Base-by-base conservation (phyloP, 2,113 vertebrate species). In the Phyllopteryx taeniolatus region DNA sequence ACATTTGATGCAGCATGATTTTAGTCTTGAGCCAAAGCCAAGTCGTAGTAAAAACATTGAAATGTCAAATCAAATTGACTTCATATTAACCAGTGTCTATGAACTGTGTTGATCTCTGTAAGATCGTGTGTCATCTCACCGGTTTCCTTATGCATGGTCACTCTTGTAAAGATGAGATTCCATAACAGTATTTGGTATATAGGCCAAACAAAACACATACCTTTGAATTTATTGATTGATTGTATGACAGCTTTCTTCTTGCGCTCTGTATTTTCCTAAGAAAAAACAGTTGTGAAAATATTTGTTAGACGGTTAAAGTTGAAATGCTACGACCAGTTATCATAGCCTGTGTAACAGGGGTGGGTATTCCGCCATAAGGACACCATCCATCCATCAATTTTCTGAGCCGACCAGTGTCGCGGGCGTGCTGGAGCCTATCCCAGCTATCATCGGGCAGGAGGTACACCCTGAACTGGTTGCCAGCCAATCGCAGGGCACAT, bases 131-230 rank as follows among this genome's bases (percentile, higher is more conserved):
- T 49, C 8, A 3, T 49, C 47, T 4, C 13, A 49, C 47, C 15
- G 15, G 47, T 49, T 49, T 49, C 47, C 12, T 12, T 15, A 49
- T 53, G 19, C 49, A 6, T 53, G 22, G 11, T 11, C 10, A 31
- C 5, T 59, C 57, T 57, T 57, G n/a, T 57, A 53, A 53, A 6
- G 15, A 6, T 11, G 11, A 27, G 11, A 59, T 61, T 60, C 59
- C 12, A 27, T 33, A 17, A 60, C 2, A 35, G 1, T 7, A 33
- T 61, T 35, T 61, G 14, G 57, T 22, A 44, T 63, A 2, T n/a
- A 43, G 4, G 33, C 3, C 14, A 60, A 43, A 70, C 42, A 70
- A 35, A 59, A 54, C 54, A 4, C 15, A 71, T 90, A 93, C 93
- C 35, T 83, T 81, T 89, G 17, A 83, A 8, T 69, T 84, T 61